Base-by-base conservation (phyloP, 1,140 invertebrate genomes). In the Acromyrmex charruanus region DNA sequence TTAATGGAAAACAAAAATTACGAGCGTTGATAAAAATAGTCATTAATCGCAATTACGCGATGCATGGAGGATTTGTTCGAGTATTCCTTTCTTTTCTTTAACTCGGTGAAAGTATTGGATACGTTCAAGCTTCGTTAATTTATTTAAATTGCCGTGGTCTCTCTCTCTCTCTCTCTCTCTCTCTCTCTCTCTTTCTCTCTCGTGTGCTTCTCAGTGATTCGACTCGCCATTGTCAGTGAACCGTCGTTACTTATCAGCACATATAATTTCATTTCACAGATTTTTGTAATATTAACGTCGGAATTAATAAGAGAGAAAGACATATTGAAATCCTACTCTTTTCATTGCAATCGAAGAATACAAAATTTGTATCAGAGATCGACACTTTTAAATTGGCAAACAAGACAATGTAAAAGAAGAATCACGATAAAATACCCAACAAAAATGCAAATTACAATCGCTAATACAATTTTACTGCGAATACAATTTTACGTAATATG, bases 11-110 rank as follows among this genome's bases (percentile, higher is more conserved):
- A 88, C 79, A 71, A 84, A 63, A 88, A 81, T 88, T 84, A 89
- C 89, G 87, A 55, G 25, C 87, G 91, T 92, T 92, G 74, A 84
- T 91, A 88, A 92, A 89, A 89, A 92, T 89, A 91, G 86, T 92
- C 93, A 94, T 94, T 94, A 93, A 92, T 92, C 88, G 92, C 91
- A 93, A 94, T 94, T 93, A 93, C 90, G 89, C 80, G 71, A 61
- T 88, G 91, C 92, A 89, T 88, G 92, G 93, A 93, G 92, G 21
- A 93, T 93, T 94, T 92, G 92, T 94, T 92, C 91, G 72, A 81
- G 71, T 86, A 35, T n/a, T 63, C 31, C 63, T 74, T 74, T 44
- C 61, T 58, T 71, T 77, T 16, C 74, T 86, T 68, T 25, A 63
- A 72, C 59, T 39, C 18, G 44, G 77, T 87, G 87, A 77, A 68